A percentile compares a stretch with the other conserved stretches of the same genome.
These are phyloP conservation scores for Tetramorium simillimum DNA, from an alignment of 1,140 invertebrate genomes.

Conservation along the genomic window DNA sequence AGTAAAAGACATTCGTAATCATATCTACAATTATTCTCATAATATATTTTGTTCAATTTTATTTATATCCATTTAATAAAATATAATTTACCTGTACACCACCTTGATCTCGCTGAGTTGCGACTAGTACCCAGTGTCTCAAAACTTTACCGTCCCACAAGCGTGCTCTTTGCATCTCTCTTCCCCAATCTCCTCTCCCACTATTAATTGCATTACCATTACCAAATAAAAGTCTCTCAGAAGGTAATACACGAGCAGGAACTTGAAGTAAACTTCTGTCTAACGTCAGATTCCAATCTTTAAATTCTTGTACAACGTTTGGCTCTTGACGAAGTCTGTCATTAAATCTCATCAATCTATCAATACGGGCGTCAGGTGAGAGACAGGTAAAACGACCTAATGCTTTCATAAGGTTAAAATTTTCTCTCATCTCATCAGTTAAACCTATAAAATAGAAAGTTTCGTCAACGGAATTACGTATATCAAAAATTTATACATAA, in stretches of 20 bases:
- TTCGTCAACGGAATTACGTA: constrained; percentile 70
- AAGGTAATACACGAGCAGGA: constrained; percentile 86
- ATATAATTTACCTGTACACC: constrained; percentile 49
- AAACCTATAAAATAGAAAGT: constrained; percentile 83
- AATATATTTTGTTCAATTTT: neutral
- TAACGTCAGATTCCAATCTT: constrained; percentile 88
- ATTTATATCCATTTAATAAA: neutral
- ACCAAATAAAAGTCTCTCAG: constrained; percentile 86
- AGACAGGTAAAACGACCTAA: constrained; percentile 89
- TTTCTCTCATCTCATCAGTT: constrained; percentile 86
- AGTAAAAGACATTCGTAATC: neutral
- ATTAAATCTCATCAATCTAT: constrained; percentile 88
- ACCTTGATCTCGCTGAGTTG: neutral
- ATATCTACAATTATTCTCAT: neutral
- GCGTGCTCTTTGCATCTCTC: constrained; percentile 83
- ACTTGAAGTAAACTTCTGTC: constrained; percentile 86
- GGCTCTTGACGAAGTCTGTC: constrained; percentile 84
- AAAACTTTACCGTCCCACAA: constrained; percentile 77
- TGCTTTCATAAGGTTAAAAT: constrained; percentile 88
- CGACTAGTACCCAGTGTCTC: constrained; percentile 71
- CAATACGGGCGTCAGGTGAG: constrained; percentile 87
- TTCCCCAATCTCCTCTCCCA: constrained; percentile 87
- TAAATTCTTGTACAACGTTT: constrained; percentile 86
- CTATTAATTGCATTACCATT: constrained; percentile 51
- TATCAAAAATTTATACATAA: neutral